These are phyloP conservation scores for Agonum fuliginosum DNA, from an alignment of 2,888 invertebrate species.

Conservation along the genomic window DNA sequence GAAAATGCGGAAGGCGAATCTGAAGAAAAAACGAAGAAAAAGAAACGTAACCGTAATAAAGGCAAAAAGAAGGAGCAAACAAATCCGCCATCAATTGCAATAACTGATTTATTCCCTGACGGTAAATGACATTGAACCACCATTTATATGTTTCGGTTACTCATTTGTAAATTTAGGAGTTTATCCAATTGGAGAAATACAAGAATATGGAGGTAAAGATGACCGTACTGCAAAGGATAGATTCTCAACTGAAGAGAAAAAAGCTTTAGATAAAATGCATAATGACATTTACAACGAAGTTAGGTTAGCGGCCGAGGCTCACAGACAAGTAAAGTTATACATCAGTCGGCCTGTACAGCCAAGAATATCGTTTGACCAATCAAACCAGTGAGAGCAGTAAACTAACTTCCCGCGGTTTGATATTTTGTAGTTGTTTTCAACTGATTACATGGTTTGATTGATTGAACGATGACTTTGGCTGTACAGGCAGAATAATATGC, in stretches of 20 bases:
- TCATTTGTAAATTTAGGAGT: slow-evolving; percentile 72
- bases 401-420: no score
- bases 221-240: slow-evolving; percentile 91
- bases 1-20: slow-evolving; percentile 74
- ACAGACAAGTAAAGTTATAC: slow-evolving; percentile 95
- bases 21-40: slow-evolving; percentile 80
- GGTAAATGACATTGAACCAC: slow-evolving; percentile 74
- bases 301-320: slow-evolving; percentile 97
- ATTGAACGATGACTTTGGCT: no score
- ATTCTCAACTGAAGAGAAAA: slow-evolving; percentile 90
- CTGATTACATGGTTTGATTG: slow-evolving; percentile 32
- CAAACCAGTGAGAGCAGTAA: no score
- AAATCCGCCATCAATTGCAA: slow-evolving; percentile 90
- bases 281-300: slow-evolving; percentile 96
- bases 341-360: no score
- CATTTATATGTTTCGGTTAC: slow-evolving; percentile 4
- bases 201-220: slow-evolving; percentile 84
- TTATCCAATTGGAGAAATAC: slow-evolving; percentile 93
- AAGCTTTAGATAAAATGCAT: slow-evolving; percentile 91
- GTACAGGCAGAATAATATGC: no score
- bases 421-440: slow-evolving; percentile 1
- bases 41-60: slow-evolving; percentile 78
- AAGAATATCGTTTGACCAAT: no score
- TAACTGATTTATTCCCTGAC: slow-evolving; percentile 89
- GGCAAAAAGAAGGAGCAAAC: slow-evolving; percentile 79